phyloP scores from a whole-genome alignment of 2,113 vertebrate genomes.

The Theristicus caerulescens region DNA sequence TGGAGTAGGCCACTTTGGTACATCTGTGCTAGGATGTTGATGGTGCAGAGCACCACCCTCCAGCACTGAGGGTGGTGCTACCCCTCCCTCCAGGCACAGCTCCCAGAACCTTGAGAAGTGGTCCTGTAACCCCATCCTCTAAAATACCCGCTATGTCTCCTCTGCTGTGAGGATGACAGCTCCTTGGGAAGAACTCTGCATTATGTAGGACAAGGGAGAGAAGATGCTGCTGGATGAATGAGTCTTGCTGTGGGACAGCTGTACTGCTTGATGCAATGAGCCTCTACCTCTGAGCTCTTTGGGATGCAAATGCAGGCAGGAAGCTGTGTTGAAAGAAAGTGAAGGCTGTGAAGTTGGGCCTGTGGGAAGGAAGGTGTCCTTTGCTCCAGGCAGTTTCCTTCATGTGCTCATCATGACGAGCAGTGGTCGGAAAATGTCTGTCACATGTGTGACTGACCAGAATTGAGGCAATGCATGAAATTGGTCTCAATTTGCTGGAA shows the following conservation, averaged over 20 bases:
- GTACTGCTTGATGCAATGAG: background rate
- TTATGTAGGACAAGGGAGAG: background rate
- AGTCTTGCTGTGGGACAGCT: background rate
- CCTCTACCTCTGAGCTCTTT: background rate
- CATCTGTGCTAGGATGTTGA: background rate
- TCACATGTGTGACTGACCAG: background rate
- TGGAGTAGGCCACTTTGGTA: background rate
- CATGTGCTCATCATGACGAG: background rate
- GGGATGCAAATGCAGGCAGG: background rate
- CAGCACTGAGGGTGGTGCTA: background rate
- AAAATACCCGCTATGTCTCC: background rate
- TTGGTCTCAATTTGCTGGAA: background rate
- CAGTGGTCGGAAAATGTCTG: background rate
- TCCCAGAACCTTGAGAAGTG: background rate
- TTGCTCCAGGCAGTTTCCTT: background rate
- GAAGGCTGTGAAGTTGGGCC: background rate
- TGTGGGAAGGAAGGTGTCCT: background rate
- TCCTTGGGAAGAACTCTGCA: background rate
- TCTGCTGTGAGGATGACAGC: background rate
- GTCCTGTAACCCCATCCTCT: background rate
- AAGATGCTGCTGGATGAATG: background rate
- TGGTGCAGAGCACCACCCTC: background rate
- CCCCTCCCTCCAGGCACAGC: background rate
- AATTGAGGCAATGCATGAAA: background rate
- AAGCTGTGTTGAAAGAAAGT: background rate